Evolutionary conservation across 2,113 vertebrate genomes (phyloP).

Genomic region (Peromyscus californicus): DNA sequence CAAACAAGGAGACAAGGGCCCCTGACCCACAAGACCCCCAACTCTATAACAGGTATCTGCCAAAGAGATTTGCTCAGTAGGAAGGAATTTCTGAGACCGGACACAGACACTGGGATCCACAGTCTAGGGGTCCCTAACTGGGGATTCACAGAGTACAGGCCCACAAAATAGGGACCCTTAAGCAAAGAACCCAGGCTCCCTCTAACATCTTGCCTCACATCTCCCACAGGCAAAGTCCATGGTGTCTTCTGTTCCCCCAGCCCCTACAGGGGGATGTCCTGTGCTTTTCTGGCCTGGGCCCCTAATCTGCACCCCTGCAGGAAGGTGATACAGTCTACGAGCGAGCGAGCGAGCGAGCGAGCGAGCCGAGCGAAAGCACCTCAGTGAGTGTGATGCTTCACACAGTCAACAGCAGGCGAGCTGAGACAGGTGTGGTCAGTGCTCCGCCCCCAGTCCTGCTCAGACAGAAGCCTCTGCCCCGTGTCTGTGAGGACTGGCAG

Average conservation of each 20-base stretch:
- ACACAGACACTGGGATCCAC: neutral
- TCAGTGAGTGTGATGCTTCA: neutral
- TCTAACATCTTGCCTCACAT: neutral
- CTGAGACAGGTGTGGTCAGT: slow-evolving; percentile 7
- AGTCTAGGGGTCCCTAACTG: neutral
- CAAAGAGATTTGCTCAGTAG: neutral
- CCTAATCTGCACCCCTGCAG: neutral
- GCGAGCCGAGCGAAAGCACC: neutral
- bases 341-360: too few species aligned
- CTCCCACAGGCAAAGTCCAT: neutral
- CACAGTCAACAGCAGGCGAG: neutral
- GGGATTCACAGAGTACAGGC: neutral
- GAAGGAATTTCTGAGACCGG: neutral
- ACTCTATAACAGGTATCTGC: neutral
- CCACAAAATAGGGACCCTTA: neutral
- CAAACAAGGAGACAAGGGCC: neutral
- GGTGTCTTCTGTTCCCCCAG: neutral
- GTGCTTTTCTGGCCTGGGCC: fast-evolving
- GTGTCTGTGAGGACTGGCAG: slow-evolving; percentile 11
- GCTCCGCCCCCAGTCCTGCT: slow-evolving; percentile 1
- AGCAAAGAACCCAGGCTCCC: neutral
- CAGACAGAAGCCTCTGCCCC: slow-evolving; percentile 54
- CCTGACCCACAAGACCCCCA: neutral
- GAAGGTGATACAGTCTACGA: neutral
- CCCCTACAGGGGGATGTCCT: neutral